Conservation (phyloP, 2,888 invertebrate species). For the Drosophila leonis region DNA sequence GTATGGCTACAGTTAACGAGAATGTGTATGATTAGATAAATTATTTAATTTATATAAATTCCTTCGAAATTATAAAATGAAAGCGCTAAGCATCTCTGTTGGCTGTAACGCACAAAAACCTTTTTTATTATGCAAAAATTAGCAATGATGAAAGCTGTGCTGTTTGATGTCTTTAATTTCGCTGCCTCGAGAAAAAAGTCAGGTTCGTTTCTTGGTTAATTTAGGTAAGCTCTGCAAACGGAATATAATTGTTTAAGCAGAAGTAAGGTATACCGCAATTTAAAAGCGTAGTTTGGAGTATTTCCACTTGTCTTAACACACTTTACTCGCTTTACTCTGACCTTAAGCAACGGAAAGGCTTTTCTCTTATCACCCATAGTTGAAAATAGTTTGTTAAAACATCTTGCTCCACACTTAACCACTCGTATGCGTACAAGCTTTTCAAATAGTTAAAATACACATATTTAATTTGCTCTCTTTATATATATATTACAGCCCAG, state of each 20-base stretch:
- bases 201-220: not conserved
- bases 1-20: not conserved
- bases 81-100: not conserved
- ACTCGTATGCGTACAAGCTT: not conserved
- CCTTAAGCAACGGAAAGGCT: not conserved
- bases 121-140: not conserved
- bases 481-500: slow-evolving; percentile 17
- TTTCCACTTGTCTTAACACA: not conserved
- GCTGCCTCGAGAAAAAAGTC: not conserved
- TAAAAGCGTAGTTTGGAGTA: not conserved
- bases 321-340: not conserved
- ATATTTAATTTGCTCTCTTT: not conserved
- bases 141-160: not conserved
- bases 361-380: not conserved
- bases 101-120: not conserved
- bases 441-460: slow-evolving; percentile 1
- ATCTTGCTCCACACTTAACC: no score
- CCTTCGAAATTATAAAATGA: slow-evolving; percentile 2
- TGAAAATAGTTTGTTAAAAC: not conserved
- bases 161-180: not conserved
- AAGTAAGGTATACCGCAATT: not conserved
- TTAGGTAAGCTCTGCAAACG: not conserved
- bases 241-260: not conserved
- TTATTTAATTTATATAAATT: no score
- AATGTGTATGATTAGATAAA: not conserved